phyloP scores from a whole-genome alignment of 2,797 vertebrate species.

The Glossophaga mutica region DNA sequence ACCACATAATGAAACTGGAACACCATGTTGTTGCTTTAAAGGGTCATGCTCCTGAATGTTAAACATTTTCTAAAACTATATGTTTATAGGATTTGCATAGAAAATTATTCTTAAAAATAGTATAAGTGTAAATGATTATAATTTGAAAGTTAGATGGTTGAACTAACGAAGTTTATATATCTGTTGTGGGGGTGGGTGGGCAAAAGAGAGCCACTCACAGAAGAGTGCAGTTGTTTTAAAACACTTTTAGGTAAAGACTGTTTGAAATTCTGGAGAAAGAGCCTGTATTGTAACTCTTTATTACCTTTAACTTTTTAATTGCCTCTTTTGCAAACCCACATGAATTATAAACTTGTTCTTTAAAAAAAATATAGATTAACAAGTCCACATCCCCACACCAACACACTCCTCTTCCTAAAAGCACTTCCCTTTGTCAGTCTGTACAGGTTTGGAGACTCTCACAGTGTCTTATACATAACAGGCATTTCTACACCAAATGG shows the following conservation, averaged over 20 bases:
- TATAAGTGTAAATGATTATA: constrained; percentile 9
- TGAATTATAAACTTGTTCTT: background rate
- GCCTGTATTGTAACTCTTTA: background rate
- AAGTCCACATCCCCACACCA: background rate
- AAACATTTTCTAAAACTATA: background rate
- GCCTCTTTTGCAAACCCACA: background rate
- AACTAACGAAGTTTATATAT: background rate
- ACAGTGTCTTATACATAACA: background rate
- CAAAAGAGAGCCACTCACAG: background rate
- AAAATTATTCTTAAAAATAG: constrained; percentile 5
- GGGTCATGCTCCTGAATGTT: background rate
- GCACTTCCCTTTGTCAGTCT: background rate
- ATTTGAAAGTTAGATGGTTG: background rate
- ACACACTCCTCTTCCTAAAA: background rate
- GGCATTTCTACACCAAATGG: background rate
- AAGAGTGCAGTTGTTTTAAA: background rate
- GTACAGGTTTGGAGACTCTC: background rate
- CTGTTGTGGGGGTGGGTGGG: background rate
- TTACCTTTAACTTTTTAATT: background rate
- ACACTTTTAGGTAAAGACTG: background rate
- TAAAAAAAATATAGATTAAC: background rate
- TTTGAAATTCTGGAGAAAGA: background rate
- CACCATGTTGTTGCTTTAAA: background rate
- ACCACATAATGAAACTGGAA: background rate
- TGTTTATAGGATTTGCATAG: background rate